A percentile compares a stretch with the other conserved stretches of the same genome.
Evolutionary conservation across 2,888 invertebrate genomes (phyloP).

Genomic region (Conistra vaccinii): DNA sequence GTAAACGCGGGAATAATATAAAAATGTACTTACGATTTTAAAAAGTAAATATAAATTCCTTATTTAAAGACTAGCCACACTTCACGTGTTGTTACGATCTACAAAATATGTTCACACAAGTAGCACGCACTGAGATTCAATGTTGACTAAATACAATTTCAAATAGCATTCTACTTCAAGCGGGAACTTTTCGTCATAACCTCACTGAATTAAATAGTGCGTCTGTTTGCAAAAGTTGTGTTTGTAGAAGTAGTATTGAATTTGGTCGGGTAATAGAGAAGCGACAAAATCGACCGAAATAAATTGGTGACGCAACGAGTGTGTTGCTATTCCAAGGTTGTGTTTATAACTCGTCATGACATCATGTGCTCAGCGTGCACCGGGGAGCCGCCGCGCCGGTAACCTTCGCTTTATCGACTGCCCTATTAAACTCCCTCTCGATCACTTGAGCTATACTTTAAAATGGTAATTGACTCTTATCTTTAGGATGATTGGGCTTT

Average conservation of each 20-base stretch:
- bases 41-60: constrained; percentile 46
- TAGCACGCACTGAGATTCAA: constrained; percentile 45
- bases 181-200: constrained; percentile 72
- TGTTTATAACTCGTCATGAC: constrained; percentile 64
- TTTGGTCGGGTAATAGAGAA: constrained; percentile 51
- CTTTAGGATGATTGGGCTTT: constrained; percentile 3
- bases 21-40: constrained; percentile 50
- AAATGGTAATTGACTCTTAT: background rate
- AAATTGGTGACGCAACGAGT: constrained; percentile 79
- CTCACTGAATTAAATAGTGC: constrained; percentile 44
- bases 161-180: constrained; percentile 67
- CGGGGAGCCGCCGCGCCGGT: constrained; percentile 16
- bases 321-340: constrained; percentile 76
- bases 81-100: constrained; percentile 41
- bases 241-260: constrained; percentile 50
- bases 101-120: constrained; percentile 46
- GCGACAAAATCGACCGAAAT: constrained; percentile 81
- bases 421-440: constrained; percentile 13
- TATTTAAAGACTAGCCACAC: constrained; percentile 50
- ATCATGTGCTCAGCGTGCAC: constrained; percentile 54
- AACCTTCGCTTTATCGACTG: constrained; percentile 58
- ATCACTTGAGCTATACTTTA: constrained; percentile 1
- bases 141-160: constrained; percentile 68
- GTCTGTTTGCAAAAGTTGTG: accelerated
- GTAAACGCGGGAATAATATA: background rate